Conservation (phyloP, 1,140 invertebrate species). For the Lordiphosa stackelbergi region DNA sequence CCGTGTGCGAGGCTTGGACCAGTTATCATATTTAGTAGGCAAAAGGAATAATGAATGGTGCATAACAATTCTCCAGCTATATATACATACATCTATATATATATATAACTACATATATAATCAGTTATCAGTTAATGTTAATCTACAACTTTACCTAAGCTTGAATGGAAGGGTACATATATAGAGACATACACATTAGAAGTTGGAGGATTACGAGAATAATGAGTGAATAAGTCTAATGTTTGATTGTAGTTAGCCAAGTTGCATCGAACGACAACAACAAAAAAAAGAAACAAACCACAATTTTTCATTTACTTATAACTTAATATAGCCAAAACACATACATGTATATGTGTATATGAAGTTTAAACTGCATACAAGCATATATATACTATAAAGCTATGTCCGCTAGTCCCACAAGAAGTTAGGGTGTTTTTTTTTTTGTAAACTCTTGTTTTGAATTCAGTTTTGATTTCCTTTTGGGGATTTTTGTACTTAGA, state of each 20-base stretch:
- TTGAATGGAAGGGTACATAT: constrained; percentile 28
- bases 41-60: constrained; percentile 72
- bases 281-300: constrained; percentile 12
- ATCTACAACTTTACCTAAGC: constrained; percentile 50
- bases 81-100: constrained; percentile 31
- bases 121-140: constrained; percentile 54
- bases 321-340: constrained; percentile 36
- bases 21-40: constrained; percentile 70
- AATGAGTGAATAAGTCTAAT: constrained; percentile 50
- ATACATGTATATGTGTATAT: background rate
- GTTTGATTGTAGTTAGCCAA: constrained; percentile 47
- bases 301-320: constrained; percentile 43
- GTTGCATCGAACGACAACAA: constrained; percentile 44
- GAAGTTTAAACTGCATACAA: constrained; percentile 27
- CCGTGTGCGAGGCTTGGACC: constrained; percentile 53
- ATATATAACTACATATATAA: constrained; percentile 23
- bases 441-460: constrained; percentile 14
- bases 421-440: constrained; percentile 28
- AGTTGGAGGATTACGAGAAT: constrained; percentile 25
- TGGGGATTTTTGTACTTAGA: constrained; percentile 61
- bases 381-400: constrained; percentile 22
- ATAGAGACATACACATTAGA: constrained; percentile 41
- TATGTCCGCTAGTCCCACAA: constrained; percentile 48
- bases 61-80: constrained; percentile 52
- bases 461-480: constrained; percentile 18